Conservation (phyloP, 2,113 vertebrate genomes). For the Sceloporus tristichus region DNA sequence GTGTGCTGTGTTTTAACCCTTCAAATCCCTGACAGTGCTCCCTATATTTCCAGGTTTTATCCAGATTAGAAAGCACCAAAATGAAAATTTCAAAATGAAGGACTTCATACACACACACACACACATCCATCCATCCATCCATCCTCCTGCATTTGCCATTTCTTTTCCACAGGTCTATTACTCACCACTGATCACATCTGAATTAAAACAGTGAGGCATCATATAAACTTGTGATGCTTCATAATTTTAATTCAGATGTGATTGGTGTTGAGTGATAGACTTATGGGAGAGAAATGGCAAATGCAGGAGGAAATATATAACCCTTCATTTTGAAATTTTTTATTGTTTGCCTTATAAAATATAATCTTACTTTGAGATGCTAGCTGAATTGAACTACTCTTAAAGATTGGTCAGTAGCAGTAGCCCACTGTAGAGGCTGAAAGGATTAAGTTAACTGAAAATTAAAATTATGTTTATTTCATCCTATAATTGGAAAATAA, state of each 20-base stretch:
- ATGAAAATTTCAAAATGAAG: not conserved
- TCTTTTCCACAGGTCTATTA: not conserved
- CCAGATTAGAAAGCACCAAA: not conserved
- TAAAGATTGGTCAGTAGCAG: not conserved
- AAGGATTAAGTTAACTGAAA: not conserved
- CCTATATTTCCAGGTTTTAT: not conserved
- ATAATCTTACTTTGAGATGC: not conserved
- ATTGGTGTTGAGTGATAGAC: not conserved
- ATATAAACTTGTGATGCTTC: not conserved
- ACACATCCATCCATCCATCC: no score
- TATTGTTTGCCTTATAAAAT: not conserved
- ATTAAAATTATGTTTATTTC: not conserved
- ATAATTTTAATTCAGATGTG: not conserved
- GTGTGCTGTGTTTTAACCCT: no score
- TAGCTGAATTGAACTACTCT: not conserved
- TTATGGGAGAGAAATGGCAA: not conserved
- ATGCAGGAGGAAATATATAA: no score
- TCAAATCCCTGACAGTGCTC: no score
- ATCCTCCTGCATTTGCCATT: not conserved
- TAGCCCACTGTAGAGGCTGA: not conserved
- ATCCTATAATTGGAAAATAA: conserved; percentile 1
- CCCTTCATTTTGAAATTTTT: not conserved
- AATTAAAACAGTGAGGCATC: not conserved
- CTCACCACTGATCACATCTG: not conserved
- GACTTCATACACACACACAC: not conserved